Conservation (phyloP, 2,113 vertebrate genomes). For the Platichthys stellatus region DNA sequence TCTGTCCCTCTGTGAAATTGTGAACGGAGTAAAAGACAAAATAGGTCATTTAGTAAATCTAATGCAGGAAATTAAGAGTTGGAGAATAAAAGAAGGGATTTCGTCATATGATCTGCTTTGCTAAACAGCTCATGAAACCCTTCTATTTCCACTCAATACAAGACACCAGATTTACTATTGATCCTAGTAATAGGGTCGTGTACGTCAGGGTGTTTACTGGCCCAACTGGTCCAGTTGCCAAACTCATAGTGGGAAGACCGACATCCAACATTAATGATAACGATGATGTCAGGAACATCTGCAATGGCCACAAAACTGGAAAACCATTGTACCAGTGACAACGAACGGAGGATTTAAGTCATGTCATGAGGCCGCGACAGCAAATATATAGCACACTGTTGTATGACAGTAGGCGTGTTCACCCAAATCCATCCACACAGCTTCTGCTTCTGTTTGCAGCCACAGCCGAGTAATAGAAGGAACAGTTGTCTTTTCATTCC, state of each 20-base stretch:
- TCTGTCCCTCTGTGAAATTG: background rate
- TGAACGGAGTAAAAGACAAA: background rate
- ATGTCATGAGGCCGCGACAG: background rate
- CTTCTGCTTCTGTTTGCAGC: conserved; percentile 24
- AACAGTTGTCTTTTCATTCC: conserved; percentile 45
- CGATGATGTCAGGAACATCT: conserved; percentile 1
- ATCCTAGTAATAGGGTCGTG: background rate
- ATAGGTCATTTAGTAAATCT: background rate
- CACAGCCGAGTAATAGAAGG: conserved; percentile 40
- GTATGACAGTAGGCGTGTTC: background rate
- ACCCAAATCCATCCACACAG: conserved; percentile 18
- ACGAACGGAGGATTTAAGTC: background rate
- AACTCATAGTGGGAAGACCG: background rate
- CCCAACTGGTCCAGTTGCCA: background rate
- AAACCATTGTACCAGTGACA: conserved; percentile 12
- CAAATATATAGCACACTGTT: conserved; percentile 20
- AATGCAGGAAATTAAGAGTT: background rate
- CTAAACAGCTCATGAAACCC: background rate
- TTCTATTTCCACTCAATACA: background rate
- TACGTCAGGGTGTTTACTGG: background rate
- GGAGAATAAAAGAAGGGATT: background rate
- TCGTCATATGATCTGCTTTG: background rate
- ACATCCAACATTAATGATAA: background rate
- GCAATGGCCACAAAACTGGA: background rate
- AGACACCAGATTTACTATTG: background rate